Percentiles rank a stretch among this genome's conserved stretches.
These are phyloP conservation scores for Squalus acanthias DNA, from an alignment of 2,797 vertebrate genomes.

Conservation along the genomic window DNA sequence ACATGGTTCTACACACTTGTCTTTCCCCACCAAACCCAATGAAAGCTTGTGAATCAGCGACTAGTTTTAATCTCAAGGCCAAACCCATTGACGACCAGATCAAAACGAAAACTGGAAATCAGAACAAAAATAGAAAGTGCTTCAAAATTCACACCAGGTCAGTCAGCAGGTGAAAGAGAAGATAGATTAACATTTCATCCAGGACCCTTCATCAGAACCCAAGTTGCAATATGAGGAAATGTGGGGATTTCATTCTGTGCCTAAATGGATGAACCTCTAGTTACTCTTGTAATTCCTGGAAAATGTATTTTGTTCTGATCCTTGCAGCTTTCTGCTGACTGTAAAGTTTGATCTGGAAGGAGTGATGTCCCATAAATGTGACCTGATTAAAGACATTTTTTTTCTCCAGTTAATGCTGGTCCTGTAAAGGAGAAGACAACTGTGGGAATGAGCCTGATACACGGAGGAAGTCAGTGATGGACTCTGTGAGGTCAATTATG, in stretches of 20 bases:
- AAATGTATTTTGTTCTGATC: neutral
- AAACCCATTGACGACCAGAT: neutral
- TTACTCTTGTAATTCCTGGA: neutral
- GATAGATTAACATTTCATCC: neutral
- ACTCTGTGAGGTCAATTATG: neutral
- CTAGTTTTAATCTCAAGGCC: neutral
- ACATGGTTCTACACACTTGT: neutral
- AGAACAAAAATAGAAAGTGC: neutral
- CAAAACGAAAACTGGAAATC: slow-evolving; percentile 15
- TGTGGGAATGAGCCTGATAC: neutral
- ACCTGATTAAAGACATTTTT: neutral
- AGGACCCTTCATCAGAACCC: neutral
- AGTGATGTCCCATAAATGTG: neutral
- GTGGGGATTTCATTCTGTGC: neutral
- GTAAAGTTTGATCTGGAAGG: neutral
- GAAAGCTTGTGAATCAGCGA: neutral
- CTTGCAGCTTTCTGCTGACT: neutral
- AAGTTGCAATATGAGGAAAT: neutral
- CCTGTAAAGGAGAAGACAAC: neutral
- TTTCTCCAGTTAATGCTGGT: neutral
- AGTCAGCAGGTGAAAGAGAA: neutral
- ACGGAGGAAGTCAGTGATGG: neutral
- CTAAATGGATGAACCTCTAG: neutral
- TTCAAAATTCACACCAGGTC: neutral
- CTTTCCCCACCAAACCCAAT: neutral